phyloP scores from a whole-genome alignment of 1,140 invertebrate species.

The Helicoverpa zea region DNA sequence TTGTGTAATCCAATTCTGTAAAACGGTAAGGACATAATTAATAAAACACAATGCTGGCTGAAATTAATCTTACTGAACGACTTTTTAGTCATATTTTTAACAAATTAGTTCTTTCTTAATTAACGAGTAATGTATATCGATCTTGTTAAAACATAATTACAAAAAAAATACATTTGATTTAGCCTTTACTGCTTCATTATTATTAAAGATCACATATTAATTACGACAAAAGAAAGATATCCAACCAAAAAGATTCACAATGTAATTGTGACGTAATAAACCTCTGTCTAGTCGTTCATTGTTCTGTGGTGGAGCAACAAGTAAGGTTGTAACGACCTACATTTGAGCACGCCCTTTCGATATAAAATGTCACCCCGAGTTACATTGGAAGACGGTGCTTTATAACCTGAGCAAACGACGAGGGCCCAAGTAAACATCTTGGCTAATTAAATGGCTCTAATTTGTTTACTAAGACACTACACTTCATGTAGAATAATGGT shows the following conservation, averaged over 20 bases:
- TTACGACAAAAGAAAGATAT: too few species aligned
- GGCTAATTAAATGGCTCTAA: slow-evolving; percentile 34
- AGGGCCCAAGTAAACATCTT: slow-evolving; percentile 20
- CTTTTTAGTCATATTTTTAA: too few species aligned
- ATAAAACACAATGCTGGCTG: too few species aligned
- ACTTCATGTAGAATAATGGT: neutral
- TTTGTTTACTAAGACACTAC: slow-evolving; percentile 16
- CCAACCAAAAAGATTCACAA: neutral
- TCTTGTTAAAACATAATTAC: neutral
- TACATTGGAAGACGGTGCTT: slow-evolving; percentile 4
- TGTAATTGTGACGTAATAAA: neutral
- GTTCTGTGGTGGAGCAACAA: slow-evolving; percentile 42
- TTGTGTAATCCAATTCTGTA: too few species aligned
- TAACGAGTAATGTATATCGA: too few species aligned
- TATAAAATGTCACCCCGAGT: slow-evolving; percentile 49
- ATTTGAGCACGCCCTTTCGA: slow-evolving; percentile 44
- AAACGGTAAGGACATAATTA: too few species aligned
- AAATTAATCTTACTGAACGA: too few species aligned
- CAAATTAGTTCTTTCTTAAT: too few species aligned
- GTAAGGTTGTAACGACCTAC: slow-evolving; percentile 43
- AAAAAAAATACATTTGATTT: neutral
- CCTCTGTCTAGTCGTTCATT: slow-evolving; percentile 1
- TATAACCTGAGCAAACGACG: slow-evolving; percentile 28
- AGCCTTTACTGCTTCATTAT: too few species aligned
- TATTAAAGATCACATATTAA: too few species aligned